A percentile compares a stretch with the other conserved stretches of the same genome.
Evolutionary conservation across 92 coral and sea anemone species (phyloP).

Genomic region (Zoanthus gigantus): DNA sequence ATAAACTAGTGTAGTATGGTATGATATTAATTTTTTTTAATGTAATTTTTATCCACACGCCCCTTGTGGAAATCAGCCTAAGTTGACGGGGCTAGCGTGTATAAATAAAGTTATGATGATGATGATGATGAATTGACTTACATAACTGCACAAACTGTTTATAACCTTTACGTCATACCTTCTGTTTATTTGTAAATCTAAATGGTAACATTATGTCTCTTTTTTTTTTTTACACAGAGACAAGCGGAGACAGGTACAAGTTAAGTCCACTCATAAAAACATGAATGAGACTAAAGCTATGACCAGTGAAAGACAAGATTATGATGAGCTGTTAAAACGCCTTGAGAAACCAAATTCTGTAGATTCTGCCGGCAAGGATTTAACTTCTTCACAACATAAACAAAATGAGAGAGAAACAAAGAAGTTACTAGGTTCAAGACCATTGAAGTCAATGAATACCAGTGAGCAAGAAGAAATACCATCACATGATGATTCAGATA

Average conservation of each 20-base stretch:
- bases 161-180: too few species aligned
- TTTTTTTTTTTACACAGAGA: slow-evolving; percentile 14
- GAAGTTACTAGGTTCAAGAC: background rate
- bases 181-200: too few species aligned
- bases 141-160: too few species aligned
- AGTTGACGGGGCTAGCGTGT: too few species aligned
- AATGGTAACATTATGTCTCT: background rate
- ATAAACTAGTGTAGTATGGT: too few species aligned
- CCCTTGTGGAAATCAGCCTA: too few species aligned
- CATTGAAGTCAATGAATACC: background rate
- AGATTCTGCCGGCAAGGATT: background rate
- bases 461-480: background rate
- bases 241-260: slow-evolving; percentile 41
- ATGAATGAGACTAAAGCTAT: slow-evolving; percentile 21
- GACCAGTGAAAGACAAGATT: slow-evolving; percentile 55
- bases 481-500: background rate
- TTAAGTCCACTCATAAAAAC: slow-evolving; percentile 35
- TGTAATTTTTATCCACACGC: too few species aligned
- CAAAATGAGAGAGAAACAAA: background rate
- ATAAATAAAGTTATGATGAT: too few species aligned
- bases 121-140: too few species aligned
- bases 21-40: too few species aligned
- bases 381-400: background rate
- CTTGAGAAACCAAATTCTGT: slow-evolving; percentile 63
- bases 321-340: slow-evolving; percentile 67